Percentiles rank a stretch among this genome's conserved stretches.
Evolutionary conservation across 2,113 vertebrate species (phyloP).

Genomic region (Oreochromis aureus): DNA sequence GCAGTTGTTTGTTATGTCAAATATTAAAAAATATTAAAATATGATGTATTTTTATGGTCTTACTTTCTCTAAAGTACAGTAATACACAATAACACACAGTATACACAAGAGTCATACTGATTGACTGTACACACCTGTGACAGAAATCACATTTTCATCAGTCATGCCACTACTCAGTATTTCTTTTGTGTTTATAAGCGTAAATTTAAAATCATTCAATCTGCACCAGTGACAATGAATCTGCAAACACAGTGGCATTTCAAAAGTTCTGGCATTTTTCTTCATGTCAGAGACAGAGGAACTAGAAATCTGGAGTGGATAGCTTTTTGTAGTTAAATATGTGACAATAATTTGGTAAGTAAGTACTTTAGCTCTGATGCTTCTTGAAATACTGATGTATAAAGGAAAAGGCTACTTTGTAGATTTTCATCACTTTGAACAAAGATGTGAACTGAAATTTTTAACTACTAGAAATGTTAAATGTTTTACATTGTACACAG

Average conservation of each 20-base stretch:
- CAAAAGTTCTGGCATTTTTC: neutral
- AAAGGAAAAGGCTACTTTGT: neutral
- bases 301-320: neutral
- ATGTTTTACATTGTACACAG: accelerated
- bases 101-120: neutral
- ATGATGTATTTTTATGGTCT: neutral
- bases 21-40: neutral
- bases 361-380: neutral
- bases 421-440: neutral
- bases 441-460: neutral
- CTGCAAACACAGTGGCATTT: neutral
- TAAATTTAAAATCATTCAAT: neutral
- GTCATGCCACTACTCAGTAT: neutral
- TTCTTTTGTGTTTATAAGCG: neutral
- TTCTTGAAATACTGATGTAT: neutral
- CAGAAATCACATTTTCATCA: neutral
- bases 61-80: neutral
- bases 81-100: neutral
- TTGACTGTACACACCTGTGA: neutral
- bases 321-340: neutral
- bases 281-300: accelerated
- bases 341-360: neutral
- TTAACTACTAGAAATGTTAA: neutral
- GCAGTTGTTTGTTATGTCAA: neutral
- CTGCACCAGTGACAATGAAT: neutral